Percentiles rank a stretch among this genome's conserved stretches.
These are phyloP conservation scores for Halesus radiatus DNA, from an alignment of 1,140 invertebrate genomes.

Conservation along the genomic window DNA sequence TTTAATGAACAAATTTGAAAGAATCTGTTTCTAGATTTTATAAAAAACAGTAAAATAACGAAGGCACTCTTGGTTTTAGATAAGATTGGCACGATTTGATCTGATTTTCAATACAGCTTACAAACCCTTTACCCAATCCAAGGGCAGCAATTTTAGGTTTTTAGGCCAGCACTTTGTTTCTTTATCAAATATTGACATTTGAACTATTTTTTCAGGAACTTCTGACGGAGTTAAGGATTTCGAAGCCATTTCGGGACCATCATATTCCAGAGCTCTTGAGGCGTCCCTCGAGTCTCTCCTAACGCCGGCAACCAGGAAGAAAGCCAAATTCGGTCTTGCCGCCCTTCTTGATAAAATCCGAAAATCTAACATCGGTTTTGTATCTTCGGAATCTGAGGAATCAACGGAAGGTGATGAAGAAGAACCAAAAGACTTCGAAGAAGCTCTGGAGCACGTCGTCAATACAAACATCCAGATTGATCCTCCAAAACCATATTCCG, in stretches of 20 bases:
- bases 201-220: constrained; percentile 31
- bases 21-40: too few relatives aligned
- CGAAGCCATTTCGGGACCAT: constrained; percentile 64
- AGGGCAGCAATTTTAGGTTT: too few relatives aligned
- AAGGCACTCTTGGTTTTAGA: too few relatives aligned
- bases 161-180: too few relatives aligned
- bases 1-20: too few relatives aligned
- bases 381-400: constrained; percentile 56
- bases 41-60: too few relatives aligned
- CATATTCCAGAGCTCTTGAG: constrained; percentile 59
- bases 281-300: constrained; percentile 51
- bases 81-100: too few relatives aligned
- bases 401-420: constrained; percentile 63
- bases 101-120: too few relatives aligned
- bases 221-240: constrained; percentile 59
- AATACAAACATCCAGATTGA: constrained; percentile 54
- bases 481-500: constrained; percentile 47
- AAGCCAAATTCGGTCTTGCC: constrained; percentile 49
- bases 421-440: constrained; percentile 61
- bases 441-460: constrained; percentile 52
- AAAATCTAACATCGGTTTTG: constrained; percentile 45
- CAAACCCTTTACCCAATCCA: too few relatives aligned
- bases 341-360: constrained; percentile 51
- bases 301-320: constrained; percentile 49
- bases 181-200: too few relatives aligned